Evolutionary conservation across 1,140 invertebrate species (phyloP).

Genomic region (Drosophila prosaltans): DNA sequence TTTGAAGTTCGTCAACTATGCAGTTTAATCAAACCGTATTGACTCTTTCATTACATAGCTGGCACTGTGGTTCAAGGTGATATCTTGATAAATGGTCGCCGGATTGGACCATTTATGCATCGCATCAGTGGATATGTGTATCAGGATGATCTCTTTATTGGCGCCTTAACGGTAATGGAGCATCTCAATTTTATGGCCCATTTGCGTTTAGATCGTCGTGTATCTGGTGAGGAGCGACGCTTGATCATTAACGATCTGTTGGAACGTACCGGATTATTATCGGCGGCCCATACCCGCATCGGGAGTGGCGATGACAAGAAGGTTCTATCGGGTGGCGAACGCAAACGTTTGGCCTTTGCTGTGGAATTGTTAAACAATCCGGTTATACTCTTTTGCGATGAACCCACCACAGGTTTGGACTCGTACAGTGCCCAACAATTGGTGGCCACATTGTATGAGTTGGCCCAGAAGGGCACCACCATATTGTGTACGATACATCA

Average conservation of each 20-base stretch:
- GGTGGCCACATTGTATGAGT: conserved; percentile 88
- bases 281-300: conserved; percentile 89
- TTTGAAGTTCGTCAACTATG: not conserved
- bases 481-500: conserved; percentile 97
- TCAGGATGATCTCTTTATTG: conserved; percentile 96
- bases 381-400: conserved; percentile 96
- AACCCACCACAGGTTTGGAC: conserved; percentile 97
- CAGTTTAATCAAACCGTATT: not conserved
- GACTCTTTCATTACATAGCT: conserved; percentile 81
- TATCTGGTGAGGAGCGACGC: conserved; percentile 85
- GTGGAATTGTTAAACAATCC: conserved; percentile 97
- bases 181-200: conserved; percentile 95
- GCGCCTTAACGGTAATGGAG: conserved; percentile 93
- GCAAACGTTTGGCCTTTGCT: conserved; percentile 95
- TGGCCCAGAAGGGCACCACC: conserved; percentile 89
- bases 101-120: conserved; percentile 89
- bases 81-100: conserved; percentile 88
- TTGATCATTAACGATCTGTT: conserved; percentile 88
- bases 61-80: conserved; percentile 90
- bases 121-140: conserved; percentile 96
- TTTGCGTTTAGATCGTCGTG: conserved; percentile 90
- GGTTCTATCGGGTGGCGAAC: conserved; percentile 96
- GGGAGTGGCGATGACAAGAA: conserved; percentile 89
- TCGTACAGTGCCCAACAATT: conserved; percentile 95
- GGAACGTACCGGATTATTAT: conserved; percentile 89